Conservation (phyloP, 2,113 vertebrate genomes). For the Halcyon malimbica region DNA sequence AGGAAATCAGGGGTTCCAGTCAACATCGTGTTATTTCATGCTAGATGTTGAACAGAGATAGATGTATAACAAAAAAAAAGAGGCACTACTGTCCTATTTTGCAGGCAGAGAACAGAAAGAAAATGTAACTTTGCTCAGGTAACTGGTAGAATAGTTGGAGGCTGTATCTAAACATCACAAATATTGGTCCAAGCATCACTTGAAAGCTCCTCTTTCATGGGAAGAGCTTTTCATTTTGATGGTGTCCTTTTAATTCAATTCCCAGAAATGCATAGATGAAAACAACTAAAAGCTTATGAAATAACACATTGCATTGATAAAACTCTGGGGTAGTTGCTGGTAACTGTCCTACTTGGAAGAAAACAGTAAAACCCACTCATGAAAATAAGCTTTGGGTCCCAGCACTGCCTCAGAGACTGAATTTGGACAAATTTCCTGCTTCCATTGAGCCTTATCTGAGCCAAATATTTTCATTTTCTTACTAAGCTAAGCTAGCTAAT, state of each 20-base stretch:
- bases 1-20: not conserved
- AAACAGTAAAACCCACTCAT: not conserved
- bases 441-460: not conserved
- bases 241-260: not conserved
- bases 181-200: not conserved
- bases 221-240: not conserved
- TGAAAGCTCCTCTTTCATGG: not conserved
- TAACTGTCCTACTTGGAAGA: not conserved
- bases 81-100: not conserved
- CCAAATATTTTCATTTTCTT: constrained; percentile 15
- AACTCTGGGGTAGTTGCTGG: not conserved
- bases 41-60: not conserved
- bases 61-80: not conserved
- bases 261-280: not conserved
- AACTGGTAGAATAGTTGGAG: not conserved
- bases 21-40: not conserved
- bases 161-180: not conserved
- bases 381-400: not conserved
- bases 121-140: not conserved
- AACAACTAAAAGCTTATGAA: not conserved
- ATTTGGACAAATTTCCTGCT: not conserved
- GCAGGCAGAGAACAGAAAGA: accelerated
- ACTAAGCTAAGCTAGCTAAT: constrained; percentile 3
- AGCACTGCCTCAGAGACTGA: not conserved
- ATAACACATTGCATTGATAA: not conserved